phyloP scores from a whole-genome alignment of 2,113 vertebrate genomes.

The Cebidichthys violaceus region DNA sequence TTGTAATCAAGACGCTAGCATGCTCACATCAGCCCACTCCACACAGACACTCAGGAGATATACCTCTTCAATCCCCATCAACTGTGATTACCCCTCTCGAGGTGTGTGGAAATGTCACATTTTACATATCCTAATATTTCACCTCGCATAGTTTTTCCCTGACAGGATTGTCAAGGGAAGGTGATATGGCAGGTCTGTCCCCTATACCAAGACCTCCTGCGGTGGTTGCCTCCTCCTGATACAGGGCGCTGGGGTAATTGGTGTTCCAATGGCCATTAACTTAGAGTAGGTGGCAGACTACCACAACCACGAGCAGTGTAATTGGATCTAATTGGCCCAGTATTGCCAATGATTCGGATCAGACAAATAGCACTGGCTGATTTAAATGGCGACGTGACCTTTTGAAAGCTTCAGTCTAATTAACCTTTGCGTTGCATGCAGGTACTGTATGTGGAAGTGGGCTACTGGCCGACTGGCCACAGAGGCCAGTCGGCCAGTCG shows the following conservation, averaged over 20 bases:
- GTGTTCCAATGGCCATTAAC: slow-evolving; percentile 72
- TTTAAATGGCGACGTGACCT: slow-evolving; percentile 79
- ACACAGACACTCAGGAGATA: slow-evolving; percentile 61
- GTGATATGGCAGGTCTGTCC: slow-evolving; percentile 23
- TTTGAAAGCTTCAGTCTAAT: slow-evolving; percentile 79
- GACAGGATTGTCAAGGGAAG: slow-evolving; percentile 72
- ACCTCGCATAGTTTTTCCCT: slow-evolving; percentile 63
- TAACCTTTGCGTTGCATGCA: slow-evolving; percentile 75
- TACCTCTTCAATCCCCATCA: slow-evolving; percentile 76
- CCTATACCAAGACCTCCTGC: slow-evolving; percentile 42
- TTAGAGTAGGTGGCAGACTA: slow-evolving; percentile 72
- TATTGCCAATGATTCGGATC: slow-evolving; percentile 76
- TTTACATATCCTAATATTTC: slow-evolving; percentile 85
- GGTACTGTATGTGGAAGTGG: slow-evolving; percentile 67
- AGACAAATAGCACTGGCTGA: slow-evolving; percentile 78
- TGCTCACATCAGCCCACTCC: slow-evolving; percentile 61
- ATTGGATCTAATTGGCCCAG: slow-evolving; percentile 85
- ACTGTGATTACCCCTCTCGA: slow-evolving; percentile 78
- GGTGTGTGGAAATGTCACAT: slow-evolving; percentile 81
- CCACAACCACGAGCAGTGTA: slow-evolving; percentile 69
- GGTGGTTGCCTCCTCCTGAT: slow-evolving; percentile 55
- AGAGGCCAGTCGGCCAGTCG: not conserved
- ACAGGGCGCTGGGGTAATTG: slow-evolving; percentile 78
- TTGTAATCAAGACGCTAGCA: slow-evolving; percentile 71
- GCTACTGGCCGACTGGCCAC: slow-evolving; percentile 29